Evolutionary conservation across 2,113 vertebrate genomes (phyloP).

Genomic region (Tenrec ecaudatus): DNA sequence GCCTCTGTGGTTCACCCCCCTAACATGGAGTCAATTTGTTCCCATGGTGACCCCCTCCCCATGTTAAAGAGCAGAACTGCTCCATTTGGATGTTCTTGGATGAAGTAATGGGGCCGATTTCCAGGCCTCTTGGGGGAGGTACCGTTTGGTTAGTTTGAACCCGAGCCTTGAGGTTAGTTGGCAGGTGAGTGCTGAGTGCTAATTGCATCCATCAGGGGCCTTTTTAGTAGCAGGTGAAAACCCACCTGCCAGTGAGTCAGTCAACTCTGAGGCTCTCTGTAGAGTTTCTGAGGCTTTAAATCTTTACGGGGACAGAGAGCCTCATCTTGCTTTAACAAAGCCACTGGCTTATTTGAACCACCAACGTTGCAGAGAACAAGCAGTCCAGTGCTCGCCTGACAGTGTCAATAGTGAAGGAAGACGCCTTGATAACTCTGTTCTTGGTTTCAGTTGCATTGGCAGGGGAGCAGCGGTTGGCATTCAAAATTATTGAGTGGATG

Average conservation of each 20-base stretch:
- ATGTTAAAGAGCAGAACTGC: neutral
- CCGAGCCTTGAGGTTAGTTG: neutral
- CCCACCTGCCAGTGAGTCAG: too few relatives aligned
- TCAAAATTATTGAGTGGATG: neutral
- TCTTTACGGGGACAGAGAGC: too few relatives aligned
- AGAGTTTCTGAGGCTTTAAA: too few relatives aligned
- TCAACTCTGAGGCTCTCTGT: too few relatives aligned
- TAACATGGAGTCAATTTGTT: neutral
- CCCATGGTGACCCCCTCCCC: neutral
- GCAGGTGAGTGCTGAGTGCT: neutral
- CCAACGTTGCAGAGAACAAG: too few relatives aligned
- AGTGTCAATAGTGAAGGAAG: neutral
- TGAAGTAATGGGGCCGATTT: neutral
- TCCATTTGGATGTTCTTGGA: neutral
- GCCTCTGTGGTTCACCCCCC: neutral
- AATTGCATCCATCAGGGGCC: neutral
- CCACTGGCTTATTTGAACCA: too few relatives aligned
- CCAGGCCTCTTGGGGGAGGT: neutral
- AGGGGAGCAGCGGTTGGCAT: neutral
- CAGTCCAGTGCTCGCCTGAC: too few relatives aligned
- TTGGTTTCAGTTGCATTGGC: neutral
- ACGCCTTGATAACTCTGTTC: neutral
- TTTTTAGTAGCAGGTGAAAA: neutral
- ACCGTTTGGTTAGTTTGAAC: neutral
- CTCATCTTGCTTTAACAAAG: too few relatives aligned